These are phyloP conservation scores for Oikopleura albicans DNA, from an alignment of 23 tunicate genomes.

Conservation along the genomic window DNA sequence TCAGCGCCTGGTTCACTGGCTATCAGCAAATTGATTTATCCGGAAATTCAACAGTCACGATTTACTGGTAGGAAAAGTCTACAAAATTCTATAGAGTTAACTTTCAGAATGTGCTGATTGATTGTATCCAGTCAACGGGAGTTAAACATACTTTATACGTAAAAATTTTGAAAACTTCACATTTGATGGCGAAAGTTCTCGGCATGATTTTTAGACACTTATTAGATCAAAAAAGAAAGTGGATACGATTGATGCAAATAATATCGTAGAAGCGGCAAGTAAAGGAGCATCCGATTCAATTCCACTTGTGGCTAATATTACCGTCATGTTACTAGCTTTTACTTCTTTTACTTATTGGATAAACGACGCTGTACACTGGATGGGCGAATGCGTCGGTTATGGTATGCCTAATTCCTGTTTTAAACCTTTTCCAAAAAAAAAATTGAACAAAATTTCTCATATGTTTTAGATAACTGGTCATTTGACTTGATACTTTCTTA, in stretches of 20 bases:
- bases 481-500: not conserved
- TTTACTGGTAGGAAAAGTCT: conserved; percentile 22
- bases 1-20: conserved; percentile 59
- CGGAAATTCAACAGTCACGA: conserved; percentile 37
- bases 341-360: conserved; percentile 39
- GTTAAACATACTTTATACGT: no score
- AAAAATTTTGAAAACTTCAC: not conserved
- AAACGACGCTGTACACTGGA: conserved; percentile 33
- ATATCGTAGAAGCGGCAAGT: conserved; percentile 63
- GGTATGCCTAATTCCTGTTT: not conserved
- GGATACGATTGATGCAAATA: not conserved
- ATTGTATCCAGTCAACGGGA: not conserved
- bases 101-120: not conserved
- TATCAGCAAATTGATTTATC: conserved; percentile 37
- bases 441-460: not conserved
- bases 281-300: conserved; percentile 57
- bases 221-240: no score
- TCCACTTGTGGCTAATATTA: conserved; percentile 49
- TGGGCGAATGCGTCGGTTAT: conserved; percentile 46
- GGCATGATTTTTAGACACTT: no score
- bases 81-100: conserved; percentile 22
- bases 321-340: conserved; percentile 53
- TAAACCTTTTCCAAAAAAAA: not conserved
- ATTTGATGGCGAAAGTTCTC: not conserved
- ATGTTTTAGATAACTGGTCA: not conserved